phyloP scores from a whole-genome alignment of 1,140 invertebrate species.

The Thaumatotibia leucotreta region DNA sequence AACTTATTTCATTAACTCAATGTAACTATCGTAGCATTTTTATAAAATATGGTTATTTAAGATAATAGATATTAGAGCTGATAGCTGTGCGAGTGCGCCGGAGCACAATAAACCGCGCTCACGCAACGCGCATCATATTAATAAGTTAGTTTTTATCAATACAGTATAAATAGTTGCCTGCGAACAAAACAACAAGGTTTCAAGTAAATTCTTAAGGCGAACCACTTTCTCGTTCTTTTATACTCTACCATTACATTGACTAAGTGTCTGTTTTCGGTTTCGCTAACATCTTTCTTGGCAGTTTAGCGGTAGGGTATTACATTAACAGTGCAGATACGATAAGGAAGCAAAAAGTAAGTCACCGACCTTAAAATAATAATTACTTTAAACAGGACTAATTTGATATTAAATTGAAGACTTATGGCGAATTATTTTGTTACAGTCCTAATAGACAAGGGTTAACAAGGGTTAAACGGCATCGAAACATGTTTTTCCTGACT shows the following conservation, averaged over 20 bases:
- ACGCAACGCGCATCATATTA: slow-evolving; percentile 38
- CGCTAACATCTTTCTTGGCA: too few relatives aligned
- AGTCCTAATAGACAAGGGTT: too few relatives aligned
- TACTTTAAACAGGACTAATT: too few relatives aligned
- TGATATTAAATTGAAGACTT: too few relatives aligned
- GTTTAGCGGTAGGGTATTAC: too few relatives aligned
- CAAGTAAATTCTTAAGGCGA: slow-evolving; percentile 15
- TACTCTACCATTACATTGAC: background rate
- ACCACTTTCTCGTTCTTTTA: background rate
- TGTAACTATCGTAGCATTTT: background rate
- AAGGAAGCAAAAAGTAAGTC: too few relatives aligned
- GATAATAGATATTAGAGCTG: background rate
- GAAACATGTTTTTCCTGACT: too few relatives aligned
- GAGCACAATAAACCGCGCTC: slow-evolving; percentile 27
- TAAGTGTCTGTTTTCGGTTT: background rate
- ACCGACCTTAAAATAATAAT: too few relatives aligned
- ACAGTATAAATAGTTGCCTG: slow-evolving; percentile 26
- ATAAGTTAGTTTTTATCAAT: slow-evolving; percentile 48
- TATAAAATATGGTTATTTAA: background rate
- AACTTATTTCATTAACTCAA: background rate
- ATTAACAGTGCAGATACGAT: too few relatives aligned
- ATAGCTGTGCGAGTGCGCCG: background rate
- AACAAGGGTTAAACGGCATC: too few relatives aligned
- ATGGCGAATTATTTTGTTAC: too few relatives aligned
- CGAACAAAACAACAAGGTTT: slow-evolving; percentile 18